Conservation (phyloP, 2,797 vertebrate species). For the Spinus olivaceus region DNA sequence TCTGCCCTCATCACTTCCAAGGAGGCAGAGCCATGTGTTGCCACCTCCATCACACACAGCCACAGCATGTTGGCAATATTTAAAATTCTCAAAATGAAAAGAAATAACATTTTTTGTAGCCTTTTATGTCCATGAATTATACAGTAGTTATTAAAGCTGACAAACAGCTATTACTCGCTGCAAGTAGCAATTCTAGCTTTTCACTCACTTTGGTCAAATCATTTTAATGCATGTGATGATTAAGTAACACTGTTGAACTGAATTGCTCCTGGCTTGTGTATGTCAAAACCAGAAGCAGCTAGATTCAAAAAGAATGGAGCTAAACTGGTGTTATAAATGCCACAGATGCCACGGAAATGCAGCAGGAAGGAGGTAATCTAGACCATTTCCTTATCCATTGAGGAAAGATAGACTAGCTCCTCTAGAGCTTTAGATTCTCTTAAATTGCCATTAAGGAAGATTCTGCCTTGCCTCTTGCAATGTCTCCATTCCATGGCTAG, state of each 20-base stretch:
- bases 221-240: not conserved
- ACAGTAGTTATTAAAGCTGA: slow-evolving; percentile 8
- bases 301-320: not conserved
- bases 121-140: slow-evolving; percentile 10
- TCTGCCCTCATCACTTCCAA: not conserved
- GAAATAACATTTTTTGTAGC: not conserved
- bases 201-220: not conserved
- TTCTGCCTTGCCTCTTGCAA: not conserved
- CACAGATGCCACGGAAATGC: not conserved
- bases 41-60: not conserved
- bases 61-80: not conserved
- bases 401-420: not conserved
- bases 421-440: not conserved
- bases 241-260: not conserved
- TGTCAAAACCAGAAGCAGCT: not conserved
- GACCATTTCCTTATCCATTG: not conserved
- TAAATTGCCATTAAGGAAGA: not conserved
- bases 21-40: not conserved
- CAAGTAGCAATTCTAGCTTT: not conserved
- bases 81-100: not conserved
- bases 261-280: not conserved
- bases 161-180: not conserved
- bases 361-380: not conserved
- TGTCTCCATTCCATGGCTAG: not conserved
- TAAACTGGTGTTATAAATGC: not conserved